These are phyloP conservation scores for Nezara viridula DNA, from an alignment of 2,888 invertebrate genomes.

Conservation along the genomic window DNA sequence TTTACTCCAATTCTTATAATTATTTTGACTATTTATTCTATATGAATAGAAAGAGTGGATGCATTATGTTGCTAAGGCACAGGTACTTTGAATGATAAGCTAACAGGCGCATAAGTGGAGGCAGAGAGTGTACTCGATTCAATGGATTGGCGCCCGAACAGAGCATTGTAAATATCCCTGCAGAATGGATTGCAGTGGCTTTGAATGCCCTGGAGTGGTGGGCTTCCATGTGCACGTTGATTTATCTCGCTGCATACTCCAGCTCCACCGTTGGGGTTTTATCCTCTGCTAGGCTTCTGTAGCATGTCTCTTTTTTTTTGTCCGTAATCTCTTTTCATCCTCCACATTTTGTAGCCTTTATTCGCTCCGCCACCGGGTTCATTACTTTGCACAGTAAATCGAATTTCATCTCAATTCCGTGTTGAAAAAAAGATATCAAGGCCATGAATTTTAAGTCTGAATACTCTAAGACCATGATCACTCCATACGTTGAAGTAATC, in stretches of 20 bases:
- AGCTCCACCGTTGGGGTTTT: neutral
- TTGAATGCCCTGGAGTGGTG: neutral
- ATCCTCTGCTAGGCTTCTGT: neutral
- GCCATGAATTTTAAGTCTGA: too few relatives aligned
- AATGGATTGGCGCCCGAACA: neutral
- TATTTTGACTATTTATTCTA: too few relatives aligned
- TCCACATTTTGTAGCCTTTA: neutral
- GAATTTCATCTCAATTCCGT: too few relatives aligned
- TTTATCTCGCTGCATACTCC: constrained; percentile 5
- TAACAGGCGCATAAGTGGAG: neutral
- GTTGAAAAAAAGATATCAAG: too few relatives aligned
- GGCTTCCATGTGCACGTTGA: neutral
- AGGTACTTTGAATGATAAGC: neutral
- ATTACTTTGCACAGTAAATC: neutral
- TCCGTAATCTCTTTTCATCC: neutral
- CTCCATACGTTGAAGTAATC: too few relatives aligned
- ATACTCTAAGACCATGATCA: too few relatives aligned
- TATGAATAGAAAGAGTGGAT: too few relatives aligned
- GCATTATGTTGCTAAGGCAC: too few relatives aligned
- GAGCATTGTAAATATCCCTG: neutral
- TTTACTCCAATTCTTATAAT: too few relatives aligned
- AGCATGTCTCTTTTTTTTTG: neutral
- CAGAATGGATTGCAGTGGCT: neutral
- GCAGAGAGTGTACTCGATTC: neutral
- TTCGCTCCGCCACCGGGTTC: neutral